These are phyloP conservation scores for Arvicanthis niloticus DNA, from an alignment of 2,113 vertebrate genomes.

Conservation along the genomic window DNA sequence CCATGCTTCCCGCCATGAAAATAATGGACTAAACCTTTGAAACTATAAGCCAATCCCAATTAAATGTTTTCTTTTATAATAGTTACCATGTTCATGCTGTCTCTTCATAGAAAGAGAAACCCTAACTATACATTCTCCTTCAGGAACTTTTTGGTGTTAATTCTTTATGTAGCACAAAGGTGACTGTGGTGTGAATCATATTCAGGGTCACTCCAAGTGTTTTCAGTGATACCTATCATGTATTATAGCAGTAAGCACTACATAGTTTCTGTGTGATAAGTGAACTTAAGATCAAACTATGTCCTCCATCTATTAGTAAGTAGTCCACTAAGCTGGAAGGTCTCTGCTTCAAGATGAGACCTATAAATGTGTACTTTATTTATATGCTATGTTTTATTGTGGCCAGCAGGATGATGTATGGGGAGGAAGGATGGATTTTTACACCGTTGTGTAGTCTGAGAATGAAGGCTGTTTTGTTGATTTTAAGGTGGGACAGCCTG, in stretches of 20 bases:
- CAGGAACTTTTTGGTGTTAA: conserved; percentile 66
- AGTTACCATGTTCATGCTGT: too few relatives aligned
- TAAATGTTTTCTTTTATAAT: too few relatives aligned
- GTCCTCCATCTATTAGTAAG: conserved; percentile 69
- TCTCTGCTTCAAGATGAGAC: conserved; percentile 42
- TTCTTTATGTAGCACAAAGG: conserved; percentile 51
- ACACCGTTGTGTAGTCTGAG: not conserved
- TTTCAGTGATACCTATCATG: conserved; percentile 66
- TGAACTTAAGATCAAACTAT: conserved; percentile 56
- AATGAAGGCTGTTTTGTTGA: not conserved
- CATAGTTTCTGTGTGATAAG: conserved; percentile 71
- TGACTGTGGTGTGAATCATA: conserved; percentile 60
- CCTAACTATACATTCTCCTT: not conserved
- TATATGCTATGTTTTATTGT: not conserved
- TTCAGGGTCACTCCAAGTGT: conserved; percentile 59
- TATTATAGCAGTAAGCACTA: conserved; percentile 76
- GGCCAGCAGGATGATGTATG: not conserved
- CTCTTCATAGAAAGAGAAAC: too few relatives aligned
- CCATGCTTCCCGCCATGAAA: too few relatives aligned
- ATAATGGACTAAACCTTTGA: too few relatives aligned
- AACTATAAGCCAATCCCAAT: too few relatives aligned
- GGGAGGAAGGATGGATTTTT: not conserved
- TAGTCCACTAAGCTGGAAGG: conserved; percentile 48
- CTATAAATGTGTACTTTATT: conserved; percentile 18
- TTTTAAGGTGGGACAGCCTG: not conserved